Conservation (phyloP, 2,797 vertebrate species). For the Lemur catta region DNA sequence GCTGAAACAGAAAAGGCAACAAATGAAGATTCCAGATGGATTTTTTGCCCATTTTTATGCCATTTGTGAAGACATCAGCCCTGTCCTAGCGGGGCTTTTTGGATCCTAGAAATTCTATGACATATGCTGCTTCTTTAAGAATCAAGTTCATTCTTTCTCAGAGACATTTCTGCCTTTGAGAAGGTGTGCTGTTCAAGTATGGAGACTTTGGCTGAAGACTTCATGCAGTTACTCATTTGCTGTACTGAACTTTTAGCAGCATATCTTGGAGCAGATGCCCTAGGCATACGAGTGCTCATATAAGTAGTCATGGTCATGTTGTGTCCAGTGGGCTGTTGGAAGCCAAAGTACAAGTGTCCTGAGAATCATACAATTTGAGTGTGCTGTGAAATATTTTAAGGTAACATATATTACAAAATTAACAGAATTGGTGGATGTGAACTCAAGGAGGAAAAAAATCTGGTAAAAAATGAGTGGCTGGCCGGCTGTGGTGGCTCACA, state of each 20-base stretch:
- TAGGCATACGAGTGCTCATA: conserved; percentile 80
- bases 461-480: conserved; percentile 49
- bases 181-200: conserved; percentile 92
- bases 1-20: conserved; percentile 95
- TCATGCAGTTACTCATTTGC: conserved; percentile 89
- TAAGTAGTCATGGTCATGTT: conserved; percentile 71
- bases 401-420: conserved; percentile 22
- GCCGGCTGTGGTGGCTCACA: neutral
- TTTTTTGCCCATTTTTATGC: conserved; percentile 97
- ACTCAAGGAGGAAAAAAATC: conserved; percentile 81
- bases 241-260: conserved; percentile 91
- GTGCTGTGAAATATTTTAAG: neutral
- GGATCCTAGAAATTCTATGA: conserved; percentile 93
- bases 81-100: conserved; percentile 97
- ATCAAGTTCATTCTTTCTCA: conserved; percentile 96
- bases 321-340: conserved; percentile 83
- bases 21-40: conserved; percentile 95
- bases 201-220: conserved; percentile 92
- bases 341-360: conserved; percentile 78
- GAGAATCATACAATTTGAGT: neutral
- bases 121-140: conserved; percentile 97
- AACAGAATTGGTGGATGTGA: conserved; percentile 28
- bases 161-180: conserved; percentile 97
- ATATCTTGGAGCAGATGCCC: conserved; percentile 87
- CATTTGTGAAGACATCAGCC: conserved; percentile 95